Conservation (phyloP, 2,888 invertebrate species). For the Troides oblongomaculatus region DNA sequence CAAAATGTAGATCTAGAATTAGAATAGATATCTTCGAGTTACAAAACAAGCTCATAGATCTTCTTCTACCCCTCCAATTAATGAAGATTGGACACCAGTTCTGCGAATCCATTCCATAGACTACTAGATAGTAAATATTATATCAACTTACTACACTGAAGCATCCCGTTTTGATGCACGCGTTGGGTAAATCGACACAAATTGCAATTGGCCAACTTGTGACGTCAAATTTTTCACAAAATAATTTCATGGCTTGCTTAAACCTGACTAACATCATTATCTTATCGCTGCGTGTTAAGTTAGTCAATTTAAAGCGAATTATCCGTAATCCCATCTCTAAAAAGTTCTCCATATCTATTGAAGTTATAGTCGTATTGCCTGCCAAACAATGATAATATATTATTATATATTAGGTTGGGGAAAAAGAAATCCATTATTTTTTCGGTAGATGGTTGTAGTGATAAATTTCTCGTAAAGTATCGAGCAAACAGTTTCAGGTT, state of each 20-base stretch:
- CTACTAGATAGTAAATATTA: no score
- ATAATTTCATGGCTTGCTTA: slow-evolving; percentile 33
- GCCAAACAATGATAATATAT: slow-evolving; percentile 6
- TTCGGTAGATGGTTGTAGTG: no score
- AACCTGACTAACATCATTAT: slow-evolving; percentile 39
- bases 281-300: slow-evolving; percentile 36
- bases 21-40: no score
- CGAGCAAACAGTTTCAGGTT: no score
- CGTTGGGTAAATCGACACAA: slow-evolving; percentile 50
- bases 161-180: slow-evolving; percentile 48
- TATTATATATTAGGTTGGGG: no score
- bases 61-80: no score
- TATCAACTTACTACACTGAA: slow-evolving; percentile 32
- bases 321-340: slow-evolving; percentile 46
- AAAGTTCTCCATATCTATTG: slow-evolving; percentile 44
- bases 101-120: no score
- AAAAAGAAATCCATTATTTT: no score
- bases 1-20: no score
- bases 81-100: no score
- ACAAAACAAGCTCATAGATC: no score
- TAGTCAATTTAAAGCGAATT: slow-evolving; percentile 45
- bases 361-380: slow-evolving; percentile 41
- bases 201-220: slow-evolving; percentile 50
- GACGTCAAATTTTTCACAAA: slow-evolving; percentile 46
- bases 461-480: no score